Base-by-base conservation (phyloP, 2,888 invertebrate species). In the Cephus pygmeus region DNA sequence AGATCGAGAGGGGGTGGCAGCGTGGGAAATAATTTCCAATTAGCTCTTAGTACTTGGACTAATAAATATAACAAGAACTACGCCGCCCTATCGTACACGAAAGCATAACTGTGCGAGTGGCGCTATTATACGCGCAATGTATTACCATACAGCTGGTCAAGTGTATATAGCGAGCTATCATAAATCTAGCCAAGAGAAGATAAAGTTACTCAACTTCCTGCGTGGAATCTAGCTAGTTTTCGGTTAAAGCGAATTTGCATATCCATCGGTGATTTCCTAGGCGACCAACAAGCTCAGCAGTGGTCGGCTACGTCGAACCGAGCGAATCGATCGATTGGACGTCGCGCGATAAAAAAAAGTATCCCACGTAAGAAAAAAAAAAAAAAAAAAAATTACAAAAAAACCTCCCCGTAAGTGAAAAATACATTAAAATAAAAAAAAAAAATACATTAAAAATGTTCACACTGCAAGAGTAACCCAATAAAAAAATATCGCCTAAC, bases 131-230 rank as follows among this genome's bases (percentile, higher is more conserved):
- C 71, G 33, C 33, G 71, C 33, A 71, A 71, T 34, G 33, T 71
- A 71, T 71, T 33, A 71, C 71, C 71, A 34, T 71, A 71, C 71
- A 71, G 71, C 71, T 71, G 71, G 31, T n/a, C 31, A 71, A 34
- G 71, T 33, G 12, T 11, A 23, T 69, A 35, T 35, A 35, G 56
- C 0, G 56, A 56, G 23, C 56, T 73, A 35, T 30, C 68, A 75
- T 35, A 40, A 34, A 56, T 40, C 31, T n/a, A 75, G 35, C 4
- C 12, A 56, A 36, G 33, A 12, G 68, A 35, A 30, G 71, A 73
- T 79, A 73, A 73, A 35, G 74, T 74, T 74, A 34, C 74, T 35
- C 74, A 74, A 74, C 74, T 74, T 74, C 74, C 74, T 74, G 34
- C 35, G 0, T 56, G 74, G 23, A 30, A 35, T 35, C 36, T 74